Evolutionary conservation across 2,113 vertebrate species (phyloP).

Genomic region (Gallinago paraguaiae): DNA sequence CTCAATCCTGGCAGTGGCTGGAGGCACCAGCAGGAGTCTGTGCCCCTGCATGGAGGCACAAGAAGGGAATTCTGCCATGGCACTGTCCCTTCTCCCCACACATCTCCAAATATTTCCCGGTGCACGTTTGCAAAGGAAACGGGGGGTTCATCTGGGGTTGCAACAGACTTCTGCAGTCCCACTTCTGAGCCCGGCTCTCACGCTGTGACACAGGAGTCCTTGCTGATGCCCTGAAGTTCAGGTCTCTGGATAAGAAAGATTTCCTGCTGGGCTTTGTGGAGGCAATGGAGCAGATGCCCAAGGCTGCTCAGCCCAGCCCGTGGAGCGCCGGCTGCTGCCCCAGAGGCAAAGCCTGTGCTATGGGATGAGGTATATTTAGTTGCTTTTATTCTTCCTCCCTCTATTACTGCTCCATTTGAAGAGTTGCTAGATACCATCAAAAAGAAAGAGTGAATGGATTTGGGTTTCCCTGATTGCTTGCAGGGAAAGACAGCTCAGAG

Average conservation of each 20-base stretch:
- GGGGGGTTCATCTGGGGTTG: neutral
- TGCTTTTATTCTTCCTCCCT: neutral
- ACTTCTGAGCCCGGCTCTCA: rapidly evolving
- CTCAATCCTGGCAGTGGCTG: neutral
- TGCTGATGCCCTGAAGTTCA: neutral
- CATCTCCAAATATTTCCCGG: neutral
- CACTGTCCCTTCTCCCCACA: neutral
- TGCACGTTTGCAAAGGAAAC: neutral
- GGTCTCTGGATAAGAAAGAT: neutral
- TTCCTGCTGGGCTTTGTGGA: neutral
- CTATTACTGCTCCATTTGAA: neutral
- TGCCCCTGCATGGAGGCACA: neutral
- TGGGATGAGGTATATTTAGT: neutral
- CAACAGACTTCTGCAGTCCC: rapidly evolving
- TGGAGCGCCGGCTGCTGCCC: neutral
- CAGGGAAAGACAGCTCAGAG: neutral
- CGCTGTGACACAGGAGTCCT: neutral
- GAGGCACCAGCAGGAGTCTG: rapidly evolving
- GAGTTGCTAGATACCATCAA: neutral
- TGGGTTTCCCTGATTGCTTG: neutral
- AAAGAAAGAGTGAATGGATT: neutral
- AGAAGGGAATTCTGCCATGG: neutral
- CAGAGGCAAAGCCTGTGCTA: neutral
- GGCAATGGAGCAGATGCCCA: neutral
- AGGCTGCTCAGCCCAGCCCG: neutral